phyloP scores from a whole-genome alignment of 2,113 vertebrate genomes.

The Columbina picui region DNA sequence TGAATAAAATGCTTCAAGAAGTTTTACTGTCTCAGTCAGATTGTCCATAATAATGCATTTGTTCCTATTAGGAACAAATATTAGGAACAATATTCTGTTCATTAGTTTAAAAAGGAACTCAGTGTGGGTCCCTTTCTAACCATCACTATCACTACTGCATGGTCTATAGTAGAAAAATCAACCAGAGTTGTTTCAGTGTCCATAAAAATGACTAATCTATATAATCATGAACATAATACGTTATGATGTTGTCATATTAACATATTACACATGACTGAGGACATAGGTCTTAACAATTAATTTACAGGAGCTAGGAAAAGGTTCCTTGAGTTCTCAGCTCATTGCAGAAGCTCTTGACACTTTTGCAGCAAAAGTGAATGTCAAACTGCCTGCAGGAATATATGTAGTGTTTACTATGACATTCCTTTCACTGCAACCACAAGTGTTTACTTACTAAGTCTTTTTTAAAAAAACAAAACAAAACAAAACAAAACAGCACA shows the following conservation, averaged over 20 bases:
- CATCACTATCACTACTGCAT: not conserved
- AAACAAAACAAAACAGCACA: not conserved
- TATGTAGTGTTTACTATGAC: not conserved
- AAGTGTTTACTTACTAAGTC: not conserved
- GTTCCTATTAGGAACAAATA: not conserved
- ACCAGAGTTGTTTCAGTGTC: not conserved
- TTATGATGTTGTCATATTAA: not conserved
- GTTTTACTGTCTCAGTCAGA: not conserved
- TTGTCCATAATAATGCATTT: not conserved
- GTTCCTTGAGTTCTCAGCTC: not conserved
- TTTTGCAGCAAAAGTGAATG: not conserved
- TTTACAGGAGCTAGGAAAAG: not conserved
- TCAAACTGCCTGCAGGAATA: not conserved
- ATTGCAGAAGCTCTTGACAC: not conserved
- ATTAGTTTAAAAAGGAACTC: not conserved
- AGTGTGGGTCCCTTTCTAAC: not conserved
- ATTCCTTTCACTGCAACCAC: not conserved
- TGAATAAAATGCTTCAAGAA: not conserved
- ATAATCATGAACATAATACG: rapidly evolving
- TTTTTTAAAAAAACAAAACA: not conserved
- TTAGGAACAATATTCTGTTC: not conserved
- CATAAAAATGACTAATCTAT: not conserved
- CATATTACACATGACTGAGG: not conserved
- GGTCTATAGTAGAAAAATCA: not conserved
- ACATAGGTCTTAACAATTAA: not conserved